Conservation (phyloP, 1,140 invertebrate genomes). For the Lepidostoma basale region DNA sequence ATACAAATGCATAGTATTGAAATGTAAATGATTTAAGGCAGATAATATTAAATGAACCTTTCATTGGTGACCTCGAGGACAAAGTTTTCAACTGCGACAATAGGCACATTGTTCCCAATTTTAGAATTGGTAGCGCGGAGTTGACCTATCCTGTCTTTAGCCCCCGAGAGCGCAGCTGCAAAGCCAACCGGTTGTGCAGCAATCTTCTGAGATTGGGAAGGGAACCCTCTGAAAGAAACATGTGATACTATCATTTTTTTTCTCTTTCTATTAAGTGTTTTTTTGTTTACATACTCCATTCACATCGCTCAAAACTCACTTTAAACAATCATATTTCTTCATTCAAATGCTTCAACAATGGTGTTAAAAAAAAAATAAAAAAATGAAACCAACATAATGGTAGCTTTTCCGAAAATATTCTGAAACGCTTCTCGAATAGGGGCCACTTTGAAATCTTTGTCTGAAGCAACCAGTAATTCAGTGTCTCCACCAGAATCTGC, state of each 20-base stretch:
- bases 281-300: too few species aligned
- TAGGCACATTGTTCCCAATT: slow-evolving; percentile 67
- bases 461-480: slow-evolving; percentile 76
- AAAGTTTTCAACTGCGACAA: slow-evolving; percentile 80
- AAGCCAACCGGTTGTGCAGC: slow-evolving; percentile 80
- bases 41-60: slow-evolving; percentile 60
- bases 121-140: slow-evolving; percentile 61
- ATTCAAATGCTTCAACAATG: too few species aligned
- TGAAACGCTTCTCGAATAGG: slow-evolving; percentile 85
- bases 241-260: too few species aligned
- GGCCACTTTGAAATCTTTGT: slow-evolving; percentile 78
- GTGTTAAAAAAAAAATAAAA: slow-evolving; percentile 10
- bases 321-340: too few species aligned
- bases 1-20: too few species aligned
- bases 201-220: slow-evolving; percentile 63
- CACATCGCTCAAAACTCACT: too few species aligned
- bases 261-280: too few species aligned
- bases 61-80: slow-evolving; percentile 76
- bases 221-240: slow-evolving; percentile 60
- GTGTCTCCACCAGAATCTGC: slow-evolving; percentile 80
- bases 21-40: not conserved
- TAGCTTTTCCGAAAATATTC: slow-evolving; percentile 79
- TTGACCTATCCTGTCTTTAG: slow-evolving; percentile 69
- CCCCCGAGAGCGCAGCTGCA: slow-evolving; percentile 72
- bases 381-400: slow-evolving; percentile 67